Base-by-base conservation (phyloP, 2,888 invertebrate species). In the Balanococcus diminutus region DNA sequence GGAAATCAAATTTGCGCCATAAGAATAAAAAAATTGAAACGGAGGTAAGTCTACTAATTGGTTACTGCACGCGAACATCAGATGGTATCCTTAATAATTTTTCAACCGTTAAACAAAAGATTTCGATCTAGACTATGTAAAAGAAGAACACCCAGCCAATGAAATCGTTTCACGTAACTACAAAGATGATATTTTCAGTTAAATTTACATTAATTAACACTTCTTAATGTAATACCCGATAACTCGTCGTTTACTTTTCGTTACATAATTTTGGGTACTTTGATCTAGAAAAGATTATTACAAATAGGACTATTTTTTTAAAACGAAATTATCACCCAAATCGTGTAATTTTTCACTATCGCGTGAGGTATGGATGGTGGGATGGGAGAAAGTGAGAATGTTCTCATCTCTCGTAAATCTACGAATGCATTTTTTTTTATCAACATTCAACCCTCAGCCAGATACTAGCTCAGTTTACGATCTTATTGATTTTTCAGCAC, bases 71-170 rank as follows among this genome's bases (percentile, higher is more conserved):
- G 32, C n/a, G 75, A 32, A 32, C 32, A 75, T 75, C 75, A 3
- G 75, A 75, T 32, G n/a, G 3, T n/a, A 32, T 75, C 36, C 61
- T 75, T 19, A 32, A 75, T 75, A 32, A 19, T 75, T 75, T 75
- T 75, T 36, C 75, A 75, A 75, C 75, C 75, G 32, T 75, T 75
- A 75, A 25, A 67, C 75, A 75, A 75, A 75, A 32, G 75, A 75
- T 75, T 36, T 75, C 14, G 32, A 31, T 31, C 75, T 32, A 32
- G 19, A 75, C 28, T 19, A 32, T 14, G 31, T 72, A 72, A 2
- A 16, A 75, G 16, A 32, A 75, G 25, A 75, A 75, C 31, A 32
- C 75, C 1, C 4, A 75, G n/a, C 32, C 28, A 19, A 32, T 75
- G 61, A 67, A 28, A 67, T 67, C 14, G 28, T 67, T 67, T 67